Evolutionary conservation across 1,140 invertebrate species (phyloP).

Genomic region (Bombus cullumanus): DNA sequence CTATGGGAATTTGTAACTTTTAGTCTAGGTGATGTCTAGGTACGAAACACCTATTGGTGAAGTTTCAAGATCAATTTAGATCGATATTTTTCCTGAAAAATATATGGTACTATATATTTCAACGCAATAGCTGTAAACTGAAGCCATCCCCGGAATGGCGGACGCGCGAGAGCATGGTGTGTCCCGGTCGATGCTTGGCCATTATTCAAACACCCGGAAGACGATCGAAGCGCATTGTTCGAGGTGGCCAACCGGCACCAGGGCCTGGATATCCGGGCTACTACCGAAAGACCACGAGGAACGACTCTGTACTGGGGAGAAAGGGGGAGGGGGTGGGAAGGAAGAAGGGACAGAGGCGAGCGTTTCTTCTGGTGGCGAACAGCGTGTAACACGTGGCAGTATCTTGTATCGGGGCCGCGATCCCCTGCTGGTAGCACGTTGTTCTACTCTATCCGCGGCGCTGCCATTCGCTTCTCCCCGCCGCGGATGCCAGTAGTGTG

Average conservation of each 20-base stretch:
- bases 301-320: background rate
- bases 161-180: background rate
- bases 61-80: too few relatives aligned
- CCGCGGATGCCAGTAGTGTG: slow-evolving; percentile 55
- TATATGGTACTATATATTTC: too few relatives aligned
- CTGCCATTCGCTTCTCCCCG: slow-evolving; percentile 58
- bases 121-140: too few relatives aligned
- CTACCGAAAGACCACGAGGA: slow-evolving; percentile 37
- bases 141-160: background rate
- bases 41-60: too few relatives aligned
- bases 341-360: slow-evolving; percentile 38
- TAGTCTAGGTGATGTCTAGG: too few relatives aligned
- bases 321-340: background rate
- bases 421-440: slow-evolving; percentile 79
- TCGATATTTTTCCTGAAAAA: too few relatives aligned
- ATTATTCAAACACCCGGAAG: slow-evolving; percentile 54
- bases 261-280: slow-evolving; percentile 45
- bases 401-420: slow-evolving; percentile 81
- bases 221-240: slow-evolving; percentile 30
- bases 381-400: slow-evolving; percentile 82
- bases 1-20: too few relatives aligned
- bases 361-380: slow-evolving; percentile 82
- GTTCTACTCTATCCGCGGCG: slow-evolving; percentile 73
- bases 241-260: slow-evolving; percentile 28
- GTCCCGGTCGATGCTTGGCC: background rate